Percentiles rank a stretch among this genome's conserved stretches.
Evolutionary conservation across 2,797 vertebrate genomes (phyloP).

Genomic region (Momotus momota): DNA sequence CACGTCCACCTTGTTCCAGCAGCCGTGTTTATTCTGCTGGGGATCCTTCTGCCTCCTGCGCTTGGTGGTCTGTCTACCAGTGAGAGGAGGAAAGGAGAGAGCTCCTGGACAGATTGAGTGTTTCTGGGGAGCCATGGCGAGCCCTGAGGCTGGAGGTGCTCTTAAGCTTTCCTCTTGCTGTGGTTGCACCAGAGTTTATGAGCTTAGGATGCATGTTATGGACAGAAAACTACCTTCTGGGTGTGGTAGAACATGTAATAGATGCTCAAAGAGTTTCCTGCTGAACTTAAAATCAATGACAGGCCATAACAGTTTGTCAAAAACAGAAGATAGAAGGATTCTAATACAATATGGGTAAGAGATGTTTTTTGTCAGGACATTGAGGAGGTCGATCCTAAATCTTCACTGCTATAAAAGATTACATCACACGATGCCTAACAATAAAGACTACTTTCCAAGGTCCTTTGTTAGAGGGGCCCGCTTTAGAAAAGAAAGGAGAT

Average conservation of each 20-base stretch:
- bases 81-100: background rate
- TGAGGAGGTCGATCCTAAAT: background rate
- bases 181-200: background rate
- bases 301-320: background rate
- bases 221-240: background rate
- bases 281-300: background rate
- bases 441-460: background rate
- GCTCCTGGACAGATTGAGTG: background rate
- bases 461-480: background rate
- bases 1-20: background rate
- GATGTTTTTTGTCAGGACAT: background rate
- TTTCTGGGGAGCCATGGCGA: background rate
- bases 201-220: background rate
- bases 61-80: background rate
- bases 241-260: background rate
- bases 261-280: background rate
- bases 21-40: rapidly evolving
- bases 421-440: background rate
- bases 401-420: background rate
- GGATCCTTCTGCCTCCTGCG: background rate
- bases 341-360: background rate
- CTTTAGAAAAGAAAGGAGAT: slow-evolving; percentile 47
- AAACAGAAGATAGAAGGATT: background rate
- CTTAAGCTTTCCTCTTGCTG: background rate
- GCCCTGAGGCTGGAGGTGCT: background rate